Base-by-base conservation (phyloP, 2,113 vertebrate genomes). In the Tilapia sparmanii region DNA sequence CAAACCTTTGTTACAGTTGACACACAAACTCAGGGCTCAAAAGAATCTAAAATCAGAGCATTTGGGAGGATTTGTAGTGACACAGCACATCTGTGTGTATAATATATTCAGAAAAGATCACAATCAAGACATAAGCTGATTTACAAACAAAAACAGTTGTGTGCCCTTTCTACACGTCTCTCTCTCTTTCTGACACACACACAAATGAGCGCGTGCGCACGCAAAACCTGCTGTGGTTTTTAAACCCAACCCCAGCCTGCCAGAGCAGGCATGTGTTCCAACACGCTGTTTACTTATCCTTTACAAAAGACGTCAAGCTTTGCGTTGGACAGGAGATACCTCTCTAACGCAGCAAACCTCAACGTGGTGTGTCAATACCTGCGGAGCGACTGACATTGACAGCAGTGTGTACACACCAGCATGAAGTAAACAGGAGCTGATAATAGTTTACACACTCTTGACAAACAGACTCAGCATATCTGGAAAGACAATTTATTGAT, bases 261-360 rank as follows among this genome's bases (percentile, higher is more conserved):
- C 50, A 7, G 61, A 89, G 90, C 91, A 86, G 80, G 86, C 81
- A 85, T 93, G 90, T 92, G 92, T 90, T 91, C 81, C 89, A 90
- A 93, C 89, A 87, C 22, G 88, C 79, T 93, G 91, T 95, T 96
- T 95, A 94, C 90, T 87, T 95, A 89, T 88, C 85, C 87, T 87
- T 93, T 50, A 94, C 88, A 94, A 94, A 92, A 93, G 93, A 93
- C 55, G 11, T 57, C 55, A 71, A 87, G 81, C 85, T 59, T 90
- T 88, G 29, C 90, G 26, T 85, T 85, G 84, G 68, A 84, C 88
- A 61, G 52, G 33, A 87, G 91, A 79, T 31, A 83, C 57, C 8
- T 15, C 80, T 83, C 84, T 73, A 84, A 90, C 88, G 79, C 68
- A 61, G 86, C 80, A 90, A 93, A 90, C 90, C 89, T 92, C 91